Evolutionary conservation across 2,888 invertebrate species (phyloP).

Genomic region (Lepidochitona cinerea): DNA sequence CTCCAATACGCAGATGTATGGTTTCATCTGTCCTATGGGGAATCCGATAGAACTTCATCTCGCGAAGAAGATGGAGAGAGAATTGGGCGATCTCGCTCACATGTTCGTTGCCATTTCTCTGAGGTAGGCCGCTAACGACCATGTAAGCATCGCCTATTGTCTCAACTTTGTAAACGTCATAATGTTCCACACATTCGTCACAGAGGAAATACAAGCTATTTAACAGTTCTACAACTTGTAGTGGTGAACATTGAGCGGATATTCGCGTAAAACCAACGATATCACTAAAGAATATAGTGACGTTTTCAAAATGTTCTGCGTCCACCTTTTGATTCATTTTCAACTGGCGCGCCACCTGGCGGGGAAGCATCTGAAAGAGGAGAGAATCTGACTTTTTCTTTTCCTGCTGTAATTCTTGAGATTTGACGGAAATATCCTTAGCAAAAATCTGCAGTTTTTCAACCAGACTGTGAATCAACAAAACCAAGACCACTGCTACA

Average conservation of each 20-base stretch:
- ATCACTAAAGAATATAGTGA: constrained; percentile 14
- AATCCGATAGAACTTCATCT: not conserved
- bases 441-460: constrained; percentile 33
- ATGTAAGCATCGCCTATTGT: constrained; percentile 8
- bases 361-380: constrained; percentile 11
- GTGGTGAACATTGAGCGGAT: constrained; percentile 3
- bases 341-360: constrained; percentile 3
- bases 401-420: constrained; percentile 22
- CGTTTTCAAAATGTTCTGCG: constrained; percentile 13
- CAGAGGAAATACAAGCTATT: constrained; percentile 7
- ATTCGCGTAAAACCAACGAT: constrained; percentile 13
- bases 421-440: constrained; percentile 31
- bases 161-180: not conserved
- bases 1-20: not conserved
- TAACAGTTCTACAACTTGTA: constrained; percentile 16
- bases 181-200: not conserved
- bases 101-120: constrained; percentile 11
- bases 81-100: constrained; percentile 7
- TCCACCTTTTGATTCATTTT: not conserved
- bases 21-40: not conserved
- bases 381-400: constrained; percentile 13
- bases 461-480: constrained; percentile 28
- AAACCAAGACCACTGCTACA: constrained; percentile 27
- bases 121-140: constrained; percentile 10
- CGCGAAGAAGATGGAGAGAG: constrained; percentile 6